Percentiles rank a stretch among this genome's conserved stretches.
These are phyloP conservation scores for Phalacrocorax pelagicus DNA, from an alignment of 2,113 vertebrate species.

Conservation along the genomic window DNA sequence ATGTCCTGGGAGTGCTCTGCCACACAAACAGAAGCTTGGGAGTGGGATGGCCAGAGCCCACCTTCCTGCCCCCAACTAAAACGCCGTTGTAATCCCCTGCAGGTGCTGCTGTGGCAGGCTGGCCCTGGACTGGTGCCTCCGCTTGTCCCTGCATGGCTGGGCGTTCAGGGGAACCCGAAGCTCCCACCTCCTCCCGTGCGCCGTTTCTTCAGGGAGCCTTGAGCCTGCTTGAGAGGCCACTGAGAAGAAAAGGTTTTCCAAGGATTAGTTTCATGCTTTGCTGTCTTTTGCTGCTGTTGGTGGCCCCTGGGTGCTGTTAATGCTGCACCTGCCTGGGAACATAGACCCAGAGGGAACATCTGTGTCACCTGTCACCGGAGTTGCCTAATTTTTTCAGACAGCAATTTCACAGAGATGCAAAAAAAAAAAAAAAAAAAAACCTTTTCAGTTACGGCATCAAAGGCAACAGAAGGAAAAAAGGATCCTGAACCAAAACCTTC, in stretches of 20 bases:
- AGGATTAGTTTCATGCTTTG: accelerated
- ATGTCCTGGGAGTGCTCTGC: not conserved
- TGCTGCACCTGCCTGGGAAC: not conserved
- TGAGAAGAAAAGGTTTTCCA: not conserved
- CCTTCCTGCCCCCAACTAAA: not conserved
- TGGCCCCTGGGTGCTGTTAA: not conserved
- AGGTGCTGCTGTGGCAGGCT: not conserved
- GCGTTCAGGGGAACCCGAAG: not conserved
- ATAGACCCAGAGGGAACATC: not conserved
- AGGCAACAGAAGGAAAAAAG: not conserved
- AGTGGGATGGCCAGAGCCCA: not conserved
- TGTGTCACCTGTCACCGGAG: not conserved
- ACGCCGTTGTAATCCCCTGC: accelerated
- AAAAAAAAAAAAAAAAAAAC: too few species aligned
- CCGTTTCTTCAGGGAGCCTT: accelerated
- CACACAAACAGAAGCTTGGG: not conserved
- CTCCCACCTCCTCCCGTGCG: not conserved
- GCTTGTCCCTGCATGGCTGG: accelerated
- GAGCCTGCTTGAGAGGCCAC: not conserved
- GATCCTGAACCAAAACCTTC: not conserved
- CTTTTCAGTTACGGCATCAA: not conserved
- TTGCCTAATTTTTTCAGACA: not conserved
- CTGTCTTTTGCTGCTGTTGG: not conserved
- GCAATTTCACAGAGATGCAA: not conserved
- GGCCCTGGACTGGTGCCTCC: too few species aligned